phyloP scores from a whole-genome alignment of 2,113 vertebrate genomes.

The Chascanopsetta lugubris region DNA sequence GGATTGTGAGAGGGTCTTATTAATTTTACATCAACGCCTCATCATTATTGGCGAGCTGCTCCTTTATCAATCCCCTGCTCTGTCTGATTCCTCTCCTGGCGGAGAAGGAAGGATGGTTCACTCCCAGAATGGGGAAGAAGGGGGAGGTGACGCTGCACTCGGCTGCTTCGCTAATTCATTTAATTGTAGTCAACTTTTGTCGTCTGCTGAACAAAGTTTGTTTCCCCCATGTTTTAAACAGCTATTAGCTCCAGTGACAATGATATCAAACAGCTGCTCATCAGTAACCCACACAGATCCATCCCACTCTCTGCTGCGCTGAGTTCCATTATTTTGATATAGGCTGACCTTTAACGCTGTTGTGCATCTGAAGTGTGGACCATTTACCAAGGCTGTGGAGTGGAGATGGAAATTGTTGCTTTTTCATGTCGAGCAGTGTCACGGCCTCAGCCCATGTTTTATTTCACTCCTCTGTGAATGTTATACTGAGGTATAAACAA shows the following conservation, averaged over 20 bases:
- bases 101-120: slow-evolving; percentile 17
- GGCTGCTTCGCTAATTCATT: background rate
- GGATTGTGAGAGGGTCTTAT: slow-evolving; percentile 61
- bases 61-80: slow-evolving; percentile 31
- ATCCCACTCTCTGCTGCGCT: background rate
- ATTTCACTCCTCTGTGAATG: background rate
- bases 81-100: slow-evolving; percentile 17
- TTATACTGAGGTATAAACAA: too few relatives aligned
- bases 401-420: background rate
- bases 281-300: slow-evolving; percentile 8
- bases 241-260: slow-evolving; percentile 3
- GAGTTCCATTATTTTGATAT: slow-evolving; percentile 30
- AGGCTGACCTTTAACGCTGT: slow-evolving; percentile 11
- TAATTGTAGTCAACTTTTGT: background rate
- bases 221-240: background rate
- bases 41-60: slow-evolving; percentile 53
- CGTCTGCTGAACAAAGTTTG: background rate
- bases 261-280: slow-evolving; percentile 10
- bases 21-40: slow-evolving; percentile 76
- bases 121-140: background rate
- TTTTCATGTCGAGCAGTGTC: slow-evolving; percentile 10
- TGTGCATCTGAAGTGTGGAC: background rate
- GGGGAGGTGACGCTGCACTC: background rate
- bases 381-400: background rate
- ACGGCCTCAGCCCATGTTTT: background rate